These are phyloP conservation scores for Mus spretus DNA, from an alignment of 2,797 vertebrate species.

Conservation along the genomic window DNA sequence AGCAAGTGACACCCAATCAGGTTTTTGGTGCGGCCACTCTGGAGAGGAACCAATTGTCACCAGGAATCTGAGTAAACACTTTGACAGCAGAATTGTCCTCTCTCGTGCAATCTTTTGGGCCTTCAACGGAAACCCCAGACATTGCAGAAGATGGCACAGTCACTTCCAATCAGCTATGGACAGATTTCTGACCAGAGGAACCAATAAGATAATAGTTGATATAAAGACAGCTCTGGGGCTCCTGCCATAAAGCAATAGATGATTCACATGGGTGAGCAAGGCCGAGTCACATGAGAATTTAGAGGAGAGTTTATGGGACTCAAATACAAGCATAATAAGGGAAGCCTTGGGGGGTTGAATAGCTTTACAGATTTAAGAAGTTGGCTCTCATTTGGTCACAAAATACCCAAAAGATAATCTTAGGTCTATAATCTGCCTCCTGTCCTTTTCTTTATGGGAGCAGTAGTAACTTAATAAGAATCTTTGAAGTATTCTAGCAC, in stretches of 20 bases:
- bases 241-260: neutral
- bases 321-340: neutral
- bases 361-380: neutral
- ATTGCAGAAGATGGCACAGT: neutral
- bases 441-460: neutral
- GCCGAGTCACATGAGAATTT: neutral
- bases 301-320: neutral
- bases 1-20: neutral
- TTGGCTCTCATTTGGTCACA: neutral
- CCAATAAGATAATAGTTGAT: neutral
- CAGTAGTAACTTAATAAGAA: neutral
- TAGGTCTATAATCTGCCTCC: neutral
- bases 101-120: neutral
- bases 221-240: neutral
- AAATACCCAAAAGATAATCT: neutral
- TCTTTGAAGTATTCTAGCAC: neutral
- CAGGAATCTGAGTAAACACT: neutral
- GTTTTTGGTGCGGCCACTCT: accelerated
- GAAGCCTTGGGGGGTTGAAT: neutral
- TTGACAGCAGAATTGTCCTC: neutral
- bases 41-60: neutral
- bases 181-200: neutral
- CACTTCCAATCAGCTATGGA: neutral
- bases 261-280: neutral
- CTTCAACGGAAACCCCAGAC: neutral